A percentile compares a stretch with the other conserved stretches of the same genome.
Evolutionary conservation across 2,113 vertebrate species (phyloP).

Genomic region (Chinchilla lanigera): DNA sequence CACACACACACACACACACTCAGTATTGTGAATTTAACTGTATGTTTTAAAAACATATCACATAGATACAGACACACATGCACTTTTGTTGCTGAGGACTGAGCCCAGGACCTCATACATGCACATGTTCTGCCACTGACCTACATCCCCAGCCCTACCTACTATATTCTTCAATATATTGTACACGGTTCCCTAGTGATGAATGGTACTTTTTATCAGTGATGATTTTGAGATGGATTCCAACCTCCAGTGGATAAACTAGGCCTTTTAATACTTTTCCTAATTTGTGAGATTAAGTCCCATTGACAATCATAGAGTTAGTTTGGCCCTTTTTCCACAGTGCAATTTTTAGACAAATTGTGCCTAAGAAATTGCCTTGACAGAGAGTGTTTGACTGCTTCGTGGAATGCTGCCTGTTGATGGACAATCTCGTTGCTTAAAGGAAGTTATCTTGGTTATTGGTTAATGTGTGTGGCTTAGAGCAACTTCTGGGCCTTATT

Average conservation of each 20-base stretch:
- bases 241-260: not conserved
- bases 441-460: constrained; percentile 43
- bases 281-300: constrained; percentile 9
- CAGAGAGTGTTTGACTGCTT: not conserved
- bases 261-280: not conserved
- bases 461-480: not conserved
- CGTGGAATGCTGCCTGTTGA: not conserved
- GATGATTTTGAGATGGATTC: constrained; percentile 36
- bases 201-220: not conserved
- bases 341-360: constrained; percentile 19
- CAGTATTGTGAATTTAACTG: constrained; percentile 19
- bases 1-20: not conserved
- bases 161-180: not conserved
- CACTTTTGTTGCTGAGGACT: not conserved
- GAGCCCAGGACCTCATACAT: not conserved
- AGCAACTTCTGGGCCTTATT: constrained; percentile 17
- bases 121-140: not conserved
- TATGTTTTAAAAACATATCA: not conserved
- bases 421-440: constrained; percentile 41
- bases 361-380: not conserved
- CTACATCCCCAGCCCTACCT: not conserved
- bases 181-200: not conserved
- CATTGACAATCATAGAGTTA: constrained; percentile 4
- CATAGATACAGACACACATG: not conserved
- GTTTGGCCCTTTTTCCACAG: not conserved